Evolutionary conservation across 2,113 vertebrate species (phyloP).

Genomic region (Mionectes macconnelli): DNA sequence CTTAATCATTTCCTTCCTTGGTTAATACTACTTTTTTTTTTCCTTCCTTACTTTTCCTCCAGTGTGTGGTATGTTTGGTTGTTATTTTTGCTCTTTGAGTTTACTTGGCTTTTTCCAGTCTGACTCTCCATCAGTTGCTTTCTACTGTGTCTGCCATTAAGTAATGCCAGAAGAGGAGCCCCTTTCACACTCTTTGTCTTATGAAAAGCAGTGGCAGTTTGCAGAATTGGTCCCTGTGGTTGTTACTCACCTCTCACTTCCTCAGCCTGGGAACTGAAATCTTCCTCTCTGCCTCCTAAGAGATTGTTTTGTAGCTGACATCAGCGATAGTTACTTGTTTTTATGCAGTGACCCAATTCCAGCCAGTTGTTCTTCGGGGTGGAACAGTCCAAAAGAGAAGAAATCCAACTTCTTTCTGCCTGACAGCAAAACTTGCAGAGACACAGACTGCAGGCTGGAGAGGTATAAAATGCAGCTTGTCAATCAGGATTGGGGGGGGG

Average conservation of each 20-base stretch:
- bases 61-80: fast-evolving
- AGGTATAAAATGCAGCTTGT: slow-evolving; percentile 14
- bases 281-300: neutral
- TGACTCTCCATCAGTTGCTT: neutral
- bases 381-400: neutral
- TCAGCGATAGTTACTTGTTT: neutral
- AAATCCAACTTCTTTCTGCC: neutral
- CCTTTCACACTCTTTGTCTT: neutral
- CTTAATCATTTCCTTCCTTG: neutral
- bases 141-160: neutral
- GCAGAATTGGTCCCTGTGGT: neutral
- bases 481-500: neutral
- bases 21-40: neutral
- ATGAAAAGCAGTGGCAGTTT: neutral
- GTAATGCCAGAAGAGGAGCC: neutral
- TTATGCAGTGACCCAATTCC: neutral
- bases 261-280: neutral
- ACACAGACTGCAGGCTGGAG: slow-evolving; percentile 24
- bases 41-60: neutral
- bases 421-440: neutral
- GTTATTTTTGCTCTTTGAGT: neutral
- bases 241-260: neutral
- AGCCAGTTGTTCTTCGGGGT: neutral
- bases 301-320: neutral
- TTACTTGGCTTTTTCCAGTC: neutral